Base-by-base conservation (phyloP, 2,888 invertebrate genomes). In the Acleris emargana region DNA sequence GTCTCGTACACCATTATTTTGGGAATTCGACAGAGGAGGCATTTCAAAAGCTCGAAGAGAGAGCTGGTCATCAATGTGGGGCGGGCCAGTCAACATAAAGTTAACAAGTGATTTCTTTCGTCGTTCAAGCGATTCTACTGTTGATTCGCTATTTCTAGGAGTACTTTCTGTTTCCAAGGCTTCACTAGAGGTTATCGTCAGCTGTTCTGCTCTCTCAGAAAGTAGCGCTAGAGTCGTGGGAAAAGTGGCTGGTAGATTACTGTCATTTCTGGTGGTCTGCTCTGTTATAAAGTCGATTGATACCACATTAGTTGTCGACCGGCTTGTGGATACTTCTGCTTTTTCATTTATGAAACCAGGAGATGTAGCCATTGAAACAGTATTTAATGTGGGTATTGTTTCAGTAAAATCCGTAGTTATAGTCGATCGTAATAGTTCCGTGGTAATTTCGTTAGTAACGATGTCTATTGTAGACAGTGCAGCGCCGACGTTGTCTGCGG, bases 21-120 rank as follows among this genome's bases (percentile, higher is more conserved):
- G 73, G 28, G 76, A 64, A 45, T 84, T 83, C 7, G 83, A 76
- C 38, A 83, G 86, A 13, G 61, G 61, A 7, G 61, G 61, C 22
- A 89, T 80, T 54, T 89, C 85, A 70, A 84, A 90, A 2, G 91
- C 84, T 73, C 86, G 82, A 71, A 89, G 89, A 58, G 85, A 76
- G 42, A 83, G 74, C 67, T 86, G 87, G 70, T 90, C 90, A 20
- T 90, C 84, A 28, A 84, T 72, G 67, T 88, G 88, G 0, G 89
- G 86, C 3, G 88, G 89, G 72, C 84, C 86, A 22, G 86, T 88
- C 58, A 83, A 90, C 69, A 91, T 80, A 59, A 90, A 93, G 73
- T 91, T 89, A 6, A 87, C 86, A 28, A 90, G 79, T 1, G 93
- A 91, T 73, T 84, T 91, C 69, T 92, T 93, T 52, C 82, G 81